phyloP scores from a whole-genome alignment of 2,888 invertebrate genomes.

The Phaonia tiefii region DNA sequence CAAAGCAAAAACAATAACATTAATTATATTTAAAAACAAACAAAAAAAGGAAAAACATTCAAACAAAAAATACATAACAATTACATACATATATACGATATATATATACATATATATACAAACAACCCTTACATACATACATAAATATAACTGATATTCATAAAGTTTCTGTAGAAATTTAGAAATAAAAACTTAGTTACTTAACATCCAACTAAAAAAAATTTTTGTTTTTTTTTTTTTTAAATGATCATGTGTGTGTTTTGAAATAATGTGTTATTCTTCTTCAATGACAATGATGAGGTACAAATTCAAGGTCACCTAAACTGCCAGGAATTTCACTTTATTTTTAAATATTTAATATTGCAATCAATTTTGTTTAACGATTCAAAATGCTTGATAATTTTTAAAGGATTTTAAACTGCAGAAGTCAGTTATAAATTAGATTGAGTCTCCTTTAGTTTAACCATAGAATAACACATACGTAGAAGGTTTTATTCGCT shows the following conservation, averaged over 20 bases:
- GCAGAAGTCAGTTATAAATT: no score
- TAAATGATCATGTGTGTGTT: slow-evolving; percentile 60
- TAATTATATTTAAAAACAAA: slow-evolving; percentile 49
- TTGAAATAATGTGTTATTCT: slow-evolving; percentile 26
- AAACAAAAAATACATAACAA: slow-evolving; percentile 14
- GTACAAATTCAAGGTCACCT: no score
- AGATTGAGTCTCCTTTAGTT: no score
- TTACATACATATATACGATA: slow-evolving; percentile 46
- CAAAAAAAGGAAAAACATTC: slow-evolving; percentile 60
- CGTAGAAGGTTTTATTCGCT: no score
- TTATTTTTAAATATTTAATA: no score
- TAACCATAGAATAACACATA: no score
- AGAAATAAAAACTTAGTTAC: slow-evolving; percentile 62
- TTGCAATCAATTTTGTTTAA: no score
- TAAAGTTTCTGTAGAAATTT: slow-evolving; percentile 65
- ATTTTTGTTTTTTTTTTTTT: slow-evolving; percentile 68
- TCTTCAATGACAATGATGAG: slow-evolving; percentile 17
- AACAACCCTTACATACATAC: slow-evolving; percentile 35
- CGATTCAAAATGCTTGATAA: no score
- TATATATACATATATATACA: slow-evolving; percentile 65
- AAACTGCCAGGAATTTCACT: no score
- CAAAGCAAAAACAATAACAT: background rate
- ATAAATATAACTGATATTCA: slow-evolving; percentile 50
- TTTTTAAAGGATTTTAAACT: no score
- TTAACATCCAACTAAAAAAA: slow-evolving; percentile 56